Conservation (phyloP, 2,888 invertebrate species). For the Danaus chrysippus region DNA sequence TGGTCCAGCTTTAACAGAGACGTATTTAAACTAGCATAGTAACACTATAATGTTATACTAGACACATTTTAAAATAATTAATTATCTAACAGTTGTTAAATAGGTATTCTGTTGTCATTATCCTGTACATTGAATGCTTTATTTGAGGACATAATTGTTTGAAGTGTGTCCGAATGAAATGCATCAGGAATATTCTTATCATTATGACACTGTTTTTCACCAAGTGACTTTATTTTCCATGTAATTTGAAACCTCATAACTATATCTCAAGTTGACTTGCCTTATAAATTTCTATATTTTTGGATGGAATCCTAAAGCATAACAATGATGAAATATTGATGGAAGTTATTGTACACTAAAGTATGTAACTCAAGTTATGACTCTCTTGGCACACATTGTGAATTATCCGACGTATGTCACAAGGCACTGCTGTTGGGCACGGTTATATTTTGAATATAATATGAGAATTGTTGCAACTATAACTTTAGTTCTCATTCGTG, state of each 20-base stretch:
- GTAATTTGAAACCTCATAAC: background rate
- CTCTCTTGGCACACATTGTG: background rate
- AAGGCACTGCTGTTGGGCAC: background rate
- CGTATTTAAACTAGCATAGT: too few species aligned
- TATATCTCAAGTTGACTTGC: background rate
- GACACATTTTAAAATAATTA: background rate
- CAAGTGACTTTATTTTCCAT: background rate
- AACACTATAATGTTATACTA: too few species aligned
- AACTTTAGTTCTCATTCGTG: too few species aligned
- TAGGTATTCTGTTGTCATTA: background rate
- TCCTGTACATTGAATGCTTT: conserved; percentile 16
- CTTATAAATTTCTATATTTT: background rate
- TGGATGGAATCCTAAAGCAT: background rate
- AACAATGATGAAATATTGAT: conserved; percentile 1
- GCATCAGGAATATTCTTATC: conserved; percentile 16
- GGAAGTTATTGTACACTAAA: background rate
- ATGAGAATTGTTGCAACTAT: background rate
- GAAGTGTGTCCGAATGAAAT: conserved; percentile 17
- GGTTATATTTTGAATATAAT: conserved; percentile 1
- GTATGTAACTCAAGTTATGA: background rate
- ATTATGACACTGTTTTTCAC: background rate
- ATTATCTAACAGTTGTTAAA: background rate
- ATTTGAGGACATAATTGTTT: conserved; percentile 17
- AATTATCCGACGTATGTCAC: background rate
- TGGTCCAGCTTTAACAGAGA: too few species aligned